Evolutionary conservation across 2,113 vertebrate species (phyloP).

Genomic region (Urocolius indicus): DNA sequence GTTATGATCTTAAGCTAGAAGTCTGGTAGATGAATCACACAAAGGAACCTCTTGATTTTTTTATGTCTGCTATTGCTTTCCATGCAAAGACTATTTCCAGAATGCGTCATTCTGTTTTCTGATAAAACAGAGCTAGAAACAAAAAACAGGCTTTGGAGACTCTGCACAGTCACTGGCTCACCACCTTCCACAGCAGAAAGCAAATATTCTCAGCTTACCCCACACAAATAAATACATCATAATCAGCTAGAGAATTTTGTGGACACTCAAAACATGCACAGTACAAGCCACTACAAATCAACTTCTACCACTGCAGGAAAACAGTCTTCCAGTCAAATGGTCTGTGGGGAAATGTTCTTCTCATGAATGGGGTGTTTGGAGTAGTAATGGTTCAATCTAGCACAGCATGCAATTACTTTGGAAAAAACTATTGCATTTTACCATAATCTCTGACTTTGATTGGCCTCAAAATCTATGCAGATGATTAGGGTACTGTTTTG

Average conservation of each 20-base stretch:
- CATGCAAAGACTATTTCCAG: not conserved
- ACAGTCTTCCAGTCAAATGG: slow-evolving; percentile 2
- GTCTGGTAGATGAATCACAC: not conserved
- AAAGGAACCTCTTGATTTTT: not conserved
- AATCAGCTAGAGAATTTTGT: slow-evolving; percentile 16
- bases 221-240: slow-evolving; percentile 4
- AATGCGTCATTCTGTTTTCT: not conserved
- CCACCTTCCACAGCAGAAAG: slow-evolving; percentile 8
- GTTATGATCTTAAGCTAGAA: not conserved
- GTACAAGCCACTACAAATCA: slow-evolving; percentile 57
- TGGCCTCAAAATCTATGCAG: not conserved
- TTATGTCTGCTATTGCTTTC: not conserved
- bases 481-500: not conserved
- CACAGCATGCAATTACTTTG: not conserved
- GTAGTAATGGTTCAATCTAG: not conserved
- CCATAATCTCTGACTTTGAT: not conserved
- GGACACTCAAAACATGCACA: slow-evolving; percentile 16
- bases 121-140: not conserved
- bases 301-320: slow-evolving; percentile 38
- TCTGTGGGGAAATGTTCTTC: not conserved
- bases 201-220: slow-evolving; percentile 18
- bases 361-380: not conserved
- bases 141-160: not conserved
- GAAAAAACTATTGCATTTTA: not conserved
- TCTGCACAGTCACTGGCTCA: not conserved